Evolutionary conservation across 2,113 vertebrate genomes (phyloP).

Genomic region (Callocephalon fimbriatum): DNA sequence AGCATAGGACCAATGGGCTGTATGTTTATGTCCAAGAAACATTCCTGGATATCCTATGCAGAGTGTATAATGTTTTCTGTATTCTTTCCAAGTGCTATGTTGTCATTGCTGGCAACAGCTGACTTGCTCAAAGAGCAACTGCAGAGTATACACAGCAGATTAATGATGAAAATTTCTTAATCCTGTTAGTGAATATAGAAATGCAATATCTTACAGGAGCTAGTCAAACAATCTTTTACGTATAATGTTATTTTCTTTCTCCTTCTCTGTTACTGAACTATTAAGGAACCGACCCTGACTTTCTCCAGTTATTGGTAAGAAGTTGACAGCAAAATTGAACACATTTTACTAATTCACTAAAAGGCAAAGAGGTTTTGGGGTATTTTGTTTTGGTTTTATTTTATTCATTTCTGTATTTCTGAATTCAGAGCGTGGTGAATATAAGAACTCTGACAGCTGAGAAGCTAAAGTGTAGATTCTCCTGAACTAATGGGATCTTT

Average conservation of each 20-base stretch:
- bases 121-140: neutral
- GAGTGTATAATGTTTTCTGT: neutral
- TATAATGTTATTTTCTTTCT: neutral
- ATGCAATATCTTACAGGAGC: neutral
- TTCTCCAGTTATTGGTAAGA: neutral
- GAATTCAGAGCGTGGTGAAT: neutral
- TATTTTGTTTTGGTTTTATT: neutral
- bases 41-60: neutral
- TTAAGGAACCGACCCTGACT: neutral
- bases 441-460: neutral
- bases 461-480: neutral
- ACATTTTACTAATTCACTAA: neutral
- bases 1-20: accelerated
- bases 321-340: neutral
- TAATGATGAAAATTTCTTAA: neutral
- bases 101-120: neutral
- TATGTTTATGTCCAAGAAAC: neutral
- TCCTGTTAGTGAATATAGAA: neutral
- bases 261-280: neutral
- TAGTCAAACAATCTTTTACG: neutral
- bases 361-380: accelerated
- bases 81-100: neutral
- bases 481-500: neutral
- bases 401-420: neutral
- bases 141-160: neutral